These are phyloP conservation scores for Geothlypis trichas DNA, from an alignment of 2,113 vertebrate genomes.

Conservation along the genomic window DNA sequence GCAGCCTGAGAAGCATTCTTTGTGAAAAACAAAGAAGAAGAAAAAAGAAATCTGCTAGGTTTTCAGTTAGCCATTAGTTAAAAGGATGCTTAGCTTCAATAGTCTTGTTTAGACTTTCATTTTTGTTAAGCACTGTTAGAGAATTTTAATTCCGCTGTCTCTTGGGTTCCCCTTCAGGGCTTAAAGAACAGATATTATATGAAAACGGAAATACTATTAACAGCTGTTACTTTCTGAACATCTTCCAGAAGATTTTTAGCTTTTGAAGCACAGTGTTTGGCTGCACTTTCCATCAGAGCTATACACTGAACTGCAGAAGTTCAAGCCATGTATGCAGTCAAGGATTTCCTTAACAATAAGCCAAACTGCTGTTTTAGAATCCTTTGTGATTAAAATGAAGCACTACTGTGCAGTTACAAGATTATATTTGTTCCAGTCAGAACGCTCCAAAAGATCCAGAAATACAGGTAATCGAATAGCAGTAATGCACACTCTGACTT, in stretches of 20 bases:
- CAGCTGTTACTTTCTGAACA: not conserved
- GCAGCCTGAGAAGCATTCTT: not conserved
- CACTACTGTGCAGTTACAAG: not conserved
- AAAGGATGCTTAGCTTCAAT: not conserved
- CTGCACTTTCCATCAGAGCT: not conserved
- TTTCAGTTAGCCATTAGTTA: not conserved
- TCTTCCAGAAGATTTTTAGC: not conserved
- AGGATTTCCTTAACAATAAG: not conserved
- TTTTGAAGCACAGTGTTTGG: not conserved
- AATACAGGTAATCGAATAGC: not conserved
- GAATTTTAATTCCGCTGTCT: not conserved
- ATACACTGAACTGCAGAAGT: not conserved
- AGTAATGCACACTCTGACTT: not conserved
- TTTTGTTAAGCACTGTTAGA: not conserved
- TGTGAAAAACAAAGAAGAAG: not conserved
- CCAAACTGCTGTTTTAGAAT: not conserved
- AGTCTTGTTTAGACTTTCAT: not conserved
- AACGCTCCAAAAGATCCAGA: not conserved
- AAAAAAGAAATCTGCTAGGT: not conserved
- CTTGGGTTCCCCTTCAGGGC: not conserved
- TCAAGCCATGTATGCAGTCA: not conserved
- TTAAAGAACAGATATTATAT: not conserved
- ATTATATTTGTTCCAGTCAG: not conserved
- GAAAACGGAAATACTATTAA: not conserved
- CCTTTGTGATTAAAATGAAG: not conserved